Evolutionary conservation across 2,888 invertebrate genomes (phyloP), one percentile per base, ranked within the genome.

Genomic region (Scaptomyza flava): DNA sequence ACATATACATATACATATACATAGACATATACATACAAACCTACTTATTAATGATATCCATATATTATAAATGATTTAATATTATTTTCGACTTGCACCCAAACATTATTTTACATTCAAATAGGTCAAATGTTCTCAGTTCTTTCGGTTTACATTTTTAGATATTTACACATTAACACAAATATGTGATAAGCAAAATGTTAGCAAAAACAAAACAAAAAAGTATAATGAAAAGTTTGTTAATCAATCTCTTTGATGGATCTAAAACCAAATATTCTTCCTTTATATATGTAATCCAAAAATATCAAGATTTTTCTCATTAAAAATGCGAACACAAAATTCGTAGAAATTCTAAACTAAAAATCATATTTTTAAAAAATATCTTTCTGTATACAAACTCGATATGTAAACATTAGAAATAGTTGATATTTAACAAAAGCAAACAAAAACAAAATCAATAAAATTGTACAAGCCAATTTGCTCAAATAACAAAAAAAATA

Each of bases 391-490:
- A 46, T 42, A 14, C 12, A 70, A 20, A 43, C 42, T 47, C 60
- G 58, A 41, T 60, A 71, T 81, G 69, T 79, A 65, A 75, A 74
- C 53, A 71, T 81, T 83, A 79, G 41, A 76, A 79, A 80, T 82
- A 81, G 61, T 58, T 62, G 3, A 59, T 66, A 67, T 50, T 14
- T 34, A 61, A 60, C n/a, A 8, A 59, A 66, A 62, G 27, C 43
- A 57, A 60, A 47, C 69, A 70, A 72, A 72, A 72, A 57, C 68
- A 68, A 64, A 79, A 87, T 84, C 83, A 90, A 90, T 90, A 90
- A 90, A 90, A 89, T 90, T 90, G 90, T 90, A 90, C 90, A 90
- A 89, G 80, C 90, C 90, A 89, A 89, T 90, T 90, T 90, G 90
- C 90, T 83, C 83, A 76, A 89, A 89, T 79, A 87, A 85, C 76